A percentile compares a stretch with the other conserved stretches of the same genome.
Conservation (phyloP, 2,113 vertebrate species). For the Mixornis gularis region DNA sequence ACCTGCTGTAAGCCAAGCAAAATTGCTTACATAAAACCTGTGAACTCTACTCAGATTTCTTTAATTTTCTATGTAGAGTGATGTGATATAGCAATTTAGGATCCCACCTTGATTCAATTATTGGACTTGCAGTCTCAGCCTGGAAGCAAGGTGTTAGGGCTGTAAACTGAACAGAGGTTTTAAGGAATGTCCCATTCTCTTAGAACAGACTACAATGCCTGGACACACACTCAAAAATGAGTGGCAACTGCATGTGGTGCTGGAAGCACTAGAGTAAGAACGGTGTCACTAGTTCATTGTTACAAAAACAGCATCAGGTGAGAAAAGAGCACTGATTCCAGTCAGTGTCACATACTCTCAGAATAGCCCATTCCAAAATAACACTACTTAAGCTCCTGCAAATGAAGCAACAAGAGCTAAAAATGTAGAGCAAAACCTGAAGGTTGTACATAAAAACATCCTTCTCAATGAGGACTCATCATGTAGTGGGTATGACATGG, state of each 20-base stretch:
- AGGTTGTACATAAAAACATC: background rate
- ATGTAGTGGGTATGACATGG: background rate
- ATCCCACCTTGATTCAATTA: background rate
- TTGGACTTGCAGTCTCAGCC: background rate
- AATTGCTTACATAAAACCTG: background rate
- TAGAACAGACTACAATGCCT: background rate
- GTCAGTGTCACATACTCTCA: background rate
- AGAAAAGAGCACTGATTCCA: background rate
- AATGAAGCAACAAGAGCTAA: background rate
- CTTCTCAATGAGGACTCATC: background rate
- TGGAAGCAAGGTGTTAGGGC: background rate
- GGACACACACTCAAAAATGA: background rate
- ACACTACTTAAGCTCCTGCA: background rate
- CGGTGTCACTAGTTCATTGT: background rate
- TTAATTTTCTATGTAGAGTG: background rate
- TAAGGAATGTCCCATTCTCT: background rate
- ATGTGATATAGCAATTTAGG: background rate
- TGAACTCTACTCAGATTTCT: background rate
- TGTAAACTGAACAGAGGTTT: background rate
- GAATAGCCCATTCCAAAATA: background rate
- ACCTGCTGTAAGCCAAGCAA: background rate
- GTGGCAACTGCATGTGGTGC: background rate
- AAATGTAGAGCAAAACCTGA: background rate
- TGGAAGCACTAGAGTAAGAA: background rate
- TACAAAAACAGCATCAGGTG: background rate